Percentiles rank a stretch among this genome's conserved stretches.
These are phyloP conservation scores for Epizoanthus rinbou DNA, from an alignment of 92 coral and sea anemone species.

Conservation along the genomic window DNA sequence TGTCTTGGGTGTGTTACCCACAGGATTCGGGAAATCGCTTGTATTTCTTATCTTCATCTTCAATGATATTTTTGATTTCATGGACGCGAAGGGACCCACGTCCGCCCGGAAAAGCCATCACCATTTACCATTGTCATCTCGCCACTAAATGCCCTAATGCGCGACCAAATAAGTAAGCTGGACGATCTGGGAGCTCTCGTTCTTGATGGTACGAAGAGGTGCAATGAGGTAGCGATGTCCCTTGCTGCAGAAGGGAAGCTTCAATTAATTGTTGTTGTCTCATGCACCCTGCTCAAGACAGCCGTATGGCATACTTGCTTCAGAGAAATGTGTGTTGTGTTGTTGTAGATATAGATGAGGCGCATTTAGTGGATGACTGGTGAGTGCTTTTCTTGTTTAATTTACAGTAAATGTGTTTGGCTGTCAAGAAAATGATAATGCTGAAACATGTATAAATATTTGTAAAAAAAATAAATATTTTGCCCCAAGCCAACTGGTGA, in stretches of 20 bases:
- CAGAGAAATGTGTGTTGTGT: slow-evolving; percentile 23
- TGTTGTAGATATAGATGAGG: slow-evolving; percentile 39
- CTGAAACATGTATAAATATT: too few species aligned
- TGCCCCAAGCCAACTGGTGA: too few species aligned
- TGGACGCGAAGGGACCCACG: not conserved
- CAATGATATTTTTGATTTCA: slow-evolving; percentile 44
- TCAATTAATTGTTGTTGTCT: slow-evolving; percentile 28
- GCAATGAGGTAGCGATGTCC: not conserved
- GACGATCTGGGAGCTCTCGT: slow-evolving; percentile 32
- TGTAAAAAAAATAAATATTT: too few species aligned
- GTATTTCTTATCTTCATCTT: too few species aligned
- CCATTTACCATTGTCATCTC: slow-evolving; percentile 48
- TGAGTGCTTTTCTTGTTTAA: slow-evolving; percentile 36
- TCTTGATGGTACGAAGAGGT: slow-evolving; percentile 1
- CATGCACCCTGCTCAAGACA: slow-evolving; percentile 45
- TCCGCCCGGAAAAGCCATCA: not conserved
- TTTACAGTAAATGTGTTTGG: not conserved
- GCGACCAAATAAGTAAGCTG: slow-evolving; percentile 42
- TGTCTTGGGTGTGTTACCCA: slow-evolving; percentile 48
- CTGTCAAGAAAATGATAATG: too few species aligned
- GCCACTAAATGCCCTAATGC: slow-evolving; percentile 53
- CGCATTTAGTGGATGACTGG: slow-evolving; percentile 54
- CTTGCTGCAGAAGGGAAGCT: slow-evolving; percentile 27
- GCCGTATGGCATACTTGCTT: too few species aligned
- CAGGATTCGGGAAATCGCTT: slow-evolving; percentile 61